Base-by-base conservation (phyloP, 1,140 invertebrate genomes). In the Cydia fagiglandana region DNA sequence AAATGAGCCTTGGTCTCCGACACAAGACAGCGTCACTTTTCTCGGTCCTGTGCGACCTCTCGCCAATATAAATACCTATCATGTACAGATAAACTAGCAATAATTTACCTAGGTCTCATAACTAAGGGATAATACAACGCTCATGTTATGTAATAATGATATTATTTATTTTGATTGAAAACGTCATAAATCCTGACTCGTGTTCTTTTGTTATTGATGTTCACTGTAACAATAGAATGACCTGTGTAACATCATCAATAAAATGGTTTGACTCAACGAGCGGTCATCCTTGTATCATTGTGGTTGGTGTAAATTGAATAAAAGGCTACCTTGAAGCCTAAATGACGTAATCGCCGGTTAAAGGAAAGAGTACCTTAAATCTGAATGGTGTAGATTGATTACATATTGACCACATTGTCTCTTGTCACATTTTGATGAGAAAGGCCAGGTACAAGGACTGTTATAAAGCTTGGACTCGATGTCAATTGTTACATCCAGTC, bases 251-350 rank as follows among this genome's bases (percentile, higher is more conserved):
- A 38, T 41, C 66, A 38, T 70, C 66, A 70, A 76, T 30, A 50
- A 64, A 70, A 66, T 45, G 64, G 64, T 47, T 50, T 13, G 45
- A 70, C 64, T 28, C 24, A 76, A 76, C 64, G 78, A 78, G 78
- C 78, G 81, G 77, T 82, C 80, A 83, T 81, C 34, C 66, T 70
- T 81, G 81, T 82, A 81, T 81, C 80, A 82, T 87, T 84, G 84
- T 83, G 83, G 80, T 78, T 79, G 70, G 77, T 80, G 80, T 81
- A 86, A 85, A 87, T 87, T 85, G 84, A 86, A 87, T 87, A 86
- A 85, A 86, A 85, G 85, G 77, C 79, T 78, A 77, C 78, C 78
- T 53, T 45, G 79, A 76, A 79, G 75, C 70, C 64, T 0, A 70
- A 78, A 75, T 77, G 74, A 75, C 78, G 74, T 77, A 80, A 81